Evolutionary conservation across 2,888 invertebrate species (phyloP), one percentile per base, ranked within the genome.

Genomic region (Liposcelis brunnea): DNA sequence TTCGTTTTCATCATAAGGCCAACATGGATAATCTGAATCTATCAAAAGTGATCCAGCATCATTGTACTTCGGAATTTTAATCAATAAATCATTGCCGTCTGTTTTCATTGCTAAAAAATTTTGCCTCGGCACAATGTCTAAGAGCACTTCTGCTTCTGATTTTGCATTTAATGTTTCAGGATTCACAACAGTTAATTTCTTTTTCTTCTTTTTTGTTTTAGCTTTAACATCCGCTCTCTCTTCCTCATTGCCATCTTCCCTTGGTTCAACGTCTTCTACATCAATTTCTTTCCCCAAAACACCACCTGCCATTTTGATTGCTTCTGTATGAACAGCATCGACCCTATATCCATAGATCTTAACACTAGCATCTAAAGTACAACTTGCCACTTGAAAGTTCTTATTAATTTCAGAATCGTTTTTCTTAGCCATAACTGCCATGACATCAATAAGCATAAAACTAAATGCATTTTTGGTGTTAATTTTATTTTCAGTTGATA

Each of bases 381-480:
- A 80, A 42, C 86, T 82, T 1, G 85, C 89, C 10, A 85, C 76
- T 71, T 85, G 76, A 43, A 82, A 67, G 55, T 75, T 74, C 48
- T 40, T 40, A 18, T 18, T 40, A 18, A 83, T 69, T 6, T 77
- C 73, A 2, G 71, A 68, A 57, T 80, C 77, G 55, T 77, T 77
- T 44, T 77, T 73, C 34, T 72, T 69, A n/a, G 87, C 59, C 66
- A 89, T 71, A 15, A 76, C 75, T 0, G 78, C 71, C 71, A 91
- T 75, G 53, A 82, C 81, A 59, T 93, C 90, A 54, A 91, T 90
- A 40, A 91, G 69, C 51, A 84, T 80, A 2, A 90, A 65, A 50
- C 75, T 79, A 74, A 91, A 93, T 0, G 87, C 91, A 70, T 91
- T 91, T 58, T 87, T 86, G 42, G 75, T 70, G 55, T 75, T 89